Percentiles rank a stretch among this genome's conserved stretches.
Conservation (phyloP, 2,888 invertebrate genomes). For the Strigamia maritima region DNA sequence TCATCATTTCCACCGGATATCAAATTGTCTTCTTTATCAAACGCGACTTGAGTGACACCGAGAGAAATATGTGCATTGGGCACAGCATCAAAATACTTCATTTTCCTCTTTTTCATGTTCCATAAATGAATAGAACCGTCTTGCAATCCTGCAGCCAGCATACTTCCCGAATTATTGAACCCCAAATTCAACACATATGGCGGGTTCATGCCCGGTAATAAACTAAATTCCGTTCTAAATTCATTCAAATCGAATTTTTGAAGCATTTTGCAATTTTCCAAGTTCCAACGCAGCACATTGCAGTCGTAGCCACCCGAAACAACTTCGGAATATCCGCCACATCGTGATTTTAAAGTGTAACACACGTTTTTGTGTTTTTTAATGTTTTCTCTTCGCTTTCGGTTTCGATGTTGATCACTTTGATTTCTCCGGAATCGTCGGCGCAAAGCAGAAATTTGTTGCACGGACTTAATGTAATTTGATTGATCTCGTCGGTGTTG, state of each 20-base stretch:
- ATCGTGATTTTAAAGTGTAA: background rate
- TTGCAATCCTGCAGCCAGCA: constrained; percentile 28
- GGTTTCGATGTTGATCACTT: background rate
- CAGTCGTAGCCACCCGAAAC: constrained; percentile 37
- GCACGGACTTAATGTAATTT: background rate
- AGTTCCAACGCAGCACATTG: background rate
- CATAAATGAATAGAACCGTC: constrained; percentile 17
- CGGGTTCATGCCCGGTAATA: constrained; percentile 29
- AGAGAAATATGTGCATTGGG: constrained; percentile 13
- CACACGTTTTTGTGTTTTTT: constrained; percentile 18
- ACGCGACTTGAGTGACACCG: constrained; percentile 24
- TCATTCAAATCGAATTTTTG: constrained; percentile 8
- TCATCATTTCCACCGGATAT: constrained; percentile 35
- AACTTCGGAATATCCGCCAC: background rate
- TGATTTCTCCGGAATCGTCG: constrained; percentile 34
- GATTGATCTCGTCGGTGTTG: constrained; percentile 36
- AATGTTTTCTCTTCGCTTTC: background rate
- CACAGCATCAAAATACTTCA: background rate
- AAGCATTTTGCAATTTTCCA: background rate
- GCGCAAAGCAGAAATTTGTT: background rate
- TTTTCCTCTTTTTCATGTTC: background rate
- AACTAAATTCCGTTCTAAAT: background rate
- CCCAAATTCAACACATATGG: background rate
- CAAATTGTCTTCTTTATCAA: background rate
- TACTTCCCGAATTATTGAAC: background rate